A percentile compares a stretch with the other conserved stretches of the same genome.
These are phyloP conservation scores for Anarsia innoxiella DNA, from an alignment of 2,888 invertebrate genomes.

Conservation along the genomic window DNA sequence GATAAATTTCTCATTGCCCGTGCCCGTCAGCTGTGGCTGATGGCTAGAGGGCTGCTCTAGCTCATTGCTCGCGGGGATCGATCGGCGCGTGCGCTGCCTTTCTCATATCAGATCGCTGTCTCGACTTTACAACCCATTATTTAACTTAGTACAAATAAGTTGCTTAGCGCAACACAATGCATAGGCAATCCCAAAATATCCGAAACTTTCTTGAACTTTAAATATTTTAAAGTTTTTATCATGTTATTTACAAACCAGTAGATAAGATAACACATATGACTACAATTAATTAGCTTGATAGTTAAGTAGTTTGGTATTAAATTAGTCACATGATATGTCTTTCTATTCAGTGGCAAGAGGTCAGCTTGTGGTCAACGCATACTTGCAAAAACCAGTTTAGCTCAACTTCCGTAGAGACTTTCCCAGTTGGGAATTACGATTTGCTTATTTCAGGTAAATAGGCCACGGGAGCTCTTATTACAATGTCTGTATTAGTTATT, in stretches of 20 bases:
- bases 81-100: constrained; percentile 22
- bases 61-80: constrained; percentile 21
- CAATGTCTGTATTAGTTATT: constrained; percentile 32
- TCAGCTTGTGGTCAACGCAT: constrained; percentile 3
- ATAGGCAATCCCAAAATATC: no score
- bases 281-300: no score
- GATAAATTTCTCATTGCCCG: constrained; percentile 44
- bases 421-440: neutral
- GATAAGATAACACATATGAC: no score
- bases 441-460: constrained; percentile 12
- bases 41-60: constrained; percentile 19
- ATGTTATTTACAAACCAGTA: no score
- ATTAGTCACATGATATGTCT: no score
- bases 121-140: constrained; percentile 6
- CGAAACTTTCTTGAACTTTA: no score
- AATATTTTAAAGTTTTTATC: no score
- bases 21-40: no score
- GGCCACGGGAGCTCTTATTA: constrained; percentile 29
- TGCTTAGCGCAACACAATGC: no score
- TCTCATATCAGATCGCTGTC: constrained; percentile 22
- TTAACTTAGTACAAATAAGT: no score
- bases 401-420: constrained; percentile 1
- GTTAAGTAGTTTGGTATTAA: no score
- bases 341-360: constrained; percentile 14
- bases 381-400: constrained; percentile 9